These are phyloP conservation scores for Manis pentadactyla DNA, from an alignment of 2,797 vertebrate genomes.

Conservation along the genomic window DNA sequence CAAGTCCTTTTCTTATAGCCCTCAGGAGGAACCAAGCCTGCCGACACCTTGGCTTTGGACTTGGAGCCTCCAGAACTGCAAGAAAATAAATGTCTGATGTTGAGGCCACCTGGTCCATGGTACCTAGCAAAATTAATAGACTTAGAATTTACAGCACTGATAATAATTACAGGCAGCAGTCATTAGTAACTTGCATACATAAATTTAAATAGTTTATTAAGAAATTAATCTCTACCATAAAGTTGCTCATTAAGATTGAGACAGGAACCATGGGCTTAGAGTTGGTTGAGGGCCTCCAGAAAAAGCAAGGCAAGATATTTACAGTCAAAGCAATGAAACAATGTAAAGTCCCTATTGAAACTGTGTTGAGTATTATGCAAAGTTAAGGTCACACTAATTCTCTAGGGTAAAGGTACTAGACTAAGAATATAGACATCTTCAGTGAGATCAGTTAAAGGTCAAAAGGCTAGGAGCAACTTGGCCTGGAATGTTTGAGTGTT, in stretches of 20 bases:
- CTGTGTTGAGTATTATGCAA: too few relatives aligned
- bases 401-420: too few relatives aligned
- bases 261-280: too few relatives aligned
- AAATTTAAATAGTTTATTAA: not conserved
- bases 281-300: too few relatives aligned
- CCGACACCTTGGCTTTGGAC: not conserved
- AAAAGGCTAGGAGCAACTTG: too few relatives aligned
- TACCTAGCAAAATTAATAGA: not conserved
- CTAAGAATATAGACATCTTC: too few relatives aligned
- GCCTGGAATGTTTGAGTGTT: too few relatives aligned
- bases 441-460: too few relatives aligned
- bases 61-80: not conserved
- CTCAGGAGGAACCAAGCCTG: not conserved
- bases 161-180: not conserved
- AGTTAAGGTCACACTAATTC: too few relatives aligned
- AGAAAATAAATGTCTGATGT: not conserved
- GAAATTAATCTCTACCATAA: not conserved
- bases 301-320: too few relatives aligned
- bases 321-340: too few relatives aligned
- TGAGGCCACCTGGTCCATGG: not conserved
- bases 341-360: too few relatives aligned
- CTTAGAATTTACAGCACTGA: fast-evolving
- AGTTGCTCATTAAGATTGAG: not conserved
- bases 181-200: not conserved
- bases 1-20: not conserved